phyloP scores from a whole-genome alignment of 2,797 vertebrate genomes.

The Pangasius sanitwongsei region DNA sequence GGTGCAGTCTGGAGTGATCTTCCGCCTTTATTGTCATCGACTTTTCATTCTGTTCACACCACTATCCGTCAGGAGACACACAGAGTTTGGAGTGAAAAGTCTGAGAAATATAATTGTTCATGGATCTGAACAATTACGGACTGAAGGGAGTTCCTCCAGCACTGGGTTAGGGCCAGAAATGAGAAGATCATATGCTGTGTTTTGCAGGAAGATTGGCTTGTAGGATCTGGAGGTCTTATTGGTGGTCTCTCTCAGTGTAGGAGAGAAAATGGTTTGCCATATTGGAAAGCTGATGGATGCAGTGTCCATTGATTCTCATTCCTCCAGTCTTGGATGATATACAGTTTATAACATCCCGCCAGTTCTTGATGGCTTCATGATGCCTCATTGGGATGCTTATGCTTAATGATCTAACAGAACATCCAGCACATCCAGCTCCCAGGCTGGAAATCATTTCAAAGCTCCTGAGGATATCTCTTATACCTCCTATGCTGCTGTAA shows the following conservation, averaged over 20 bases:
- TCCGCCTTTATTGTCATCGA: background rate
- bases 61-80: background rate
- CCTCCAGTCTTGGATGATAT: background rate
- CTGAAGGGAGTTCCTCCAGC: background rate
- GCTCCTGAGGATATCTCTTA: background rate
- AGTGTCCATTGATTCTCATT: background rate
- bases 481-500: background rate
- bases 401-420: background rate
- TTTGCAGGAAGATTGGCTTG: background rate
- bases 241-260: background rate
- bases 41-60: background rate
- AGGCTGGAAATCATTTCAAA: background rate
- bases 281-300: conserved; percentile 1
- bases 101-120: background rate
- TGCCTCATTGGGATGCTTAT: background rate
- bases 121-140: background rate
- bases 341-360: background rate
- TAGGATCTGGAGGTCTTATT: background rate
- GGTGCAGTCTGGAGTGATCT: background rate
- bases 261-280: background rate
- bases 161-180: background rate
- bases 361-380: background rate
- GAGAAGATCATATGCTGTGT: background rate
- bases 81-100: background rate
- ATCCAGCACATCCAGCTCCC: background rate